Evolutionary conservation across 2,888 invertebrate species (phyloP).

Genomic region (Apamea crenata): DNA sequence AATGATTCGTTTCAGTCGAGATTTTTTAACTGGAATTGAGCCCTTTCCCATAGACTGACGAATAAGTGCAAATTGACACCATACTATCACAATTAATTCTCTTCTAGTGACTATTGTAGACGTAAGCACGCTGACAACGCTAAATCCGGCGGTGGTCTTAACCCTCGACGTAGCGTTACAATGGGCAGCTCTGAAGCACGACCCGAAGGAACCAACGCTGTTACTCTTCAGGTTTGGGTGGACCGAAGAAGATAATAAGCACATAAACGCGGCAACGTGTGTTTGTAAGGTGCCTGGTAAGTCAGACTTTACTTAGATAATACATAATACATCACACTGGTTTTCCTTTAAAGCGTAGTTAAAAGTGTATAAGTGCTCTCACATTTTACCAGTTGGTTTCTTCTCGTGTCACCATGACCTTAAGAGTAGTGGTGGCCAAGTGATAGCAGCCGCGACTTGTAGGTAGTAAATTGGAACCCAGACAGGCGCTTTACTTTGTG

Average conservation of each 20-base stretch:
- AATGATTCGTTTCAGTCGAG: no score
- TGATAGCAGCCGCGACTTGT: not conserved
- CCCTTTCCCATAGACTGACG: no score
- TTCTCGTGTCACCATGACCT: not conserved
- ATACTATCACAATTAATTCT: not conserved
- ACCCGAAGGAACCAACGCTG: slow-evolving; percentile 78
- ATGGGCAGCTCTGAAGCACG: slow-evolving; percentile 75
- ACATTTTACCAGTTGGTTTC: not conserved
- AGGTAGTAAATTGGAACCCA: not conserved
- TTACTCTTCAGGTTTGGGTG: slow-evolving; percentile 83
- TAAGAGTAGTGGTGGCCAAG: not conserved
- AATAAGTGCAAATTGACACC: no score
- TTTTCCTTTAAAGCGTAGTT: not conserved
- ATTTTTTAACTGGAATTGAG: no score
- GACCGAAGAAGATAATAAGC: slow-evolving; percentile 64
- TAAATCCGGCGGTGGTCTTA: slow-evolving; percentile 69
- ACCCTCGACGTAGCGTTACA: slow-evolving; percentile 78
- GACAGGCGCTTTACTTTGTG: not conserved
- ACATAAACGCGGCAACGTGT: slow-evolving; percentile 70
- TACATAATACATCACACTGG: not conserved
- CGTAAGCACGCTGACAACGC: slow-evolving; percentile 67
- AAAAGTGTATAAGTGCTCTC: not conserved
- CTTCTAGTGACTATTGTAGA: slow-evolving; percentile 78
- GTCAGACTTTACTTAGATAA: slow-evolving; percentile 5
- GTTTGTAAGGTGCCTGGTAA: slow-evolving; percentile 80